phyloP scores from a whole-genome alignment of 2,797 vertebrate genomes.

The Sebastes iracundus region DNA sequence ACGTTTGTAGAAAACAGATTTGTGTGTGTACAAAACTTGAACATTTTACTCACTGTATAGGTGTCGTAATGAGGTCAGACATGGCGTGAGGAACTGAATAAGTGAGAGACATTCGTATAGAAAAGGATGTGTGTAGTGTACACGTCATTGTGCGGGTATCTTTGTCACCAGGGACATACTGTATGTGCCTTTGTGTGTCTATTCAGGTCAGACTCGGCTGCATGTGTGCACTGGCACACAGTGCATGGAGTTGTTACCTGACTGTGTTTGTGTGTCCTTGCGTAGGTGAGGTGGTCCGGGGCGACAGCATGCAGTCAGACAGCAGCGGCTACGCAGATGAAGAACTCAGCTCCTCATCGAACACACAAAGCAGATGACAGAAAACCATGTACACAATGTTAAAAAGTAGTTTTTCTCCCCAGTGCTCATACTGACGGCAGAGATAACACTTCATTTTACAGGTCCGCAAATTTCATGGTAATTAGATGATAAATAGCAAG shows the following conservation, averaged over 20 bases:
- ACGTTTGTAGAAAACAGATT: neutral
- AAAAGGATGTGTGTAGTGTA: neutral
- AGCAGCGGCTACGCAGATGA: constrained; percentile 85
- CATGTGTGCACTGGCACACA: neutral
- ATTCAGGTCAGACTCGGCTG: constrained; percentile 43
- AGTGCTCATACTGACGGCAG: neutral
- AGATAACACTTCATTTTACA: too few species aligned
- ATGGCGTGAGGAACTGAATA: neutral
- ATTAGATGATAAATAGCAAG: too few species aligned
- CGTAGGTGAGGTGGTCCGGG: constrained; percentile 72
- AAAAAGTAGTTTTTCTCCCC: neutral
- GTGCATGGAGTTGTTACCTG: neutral
- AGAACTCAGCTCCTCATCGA: constrained; percentile 53
- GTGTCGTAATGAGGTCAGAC: neutral
- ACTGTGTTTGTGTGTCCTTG: constrained; percentile 25
- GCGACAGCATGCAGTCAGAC: constrained; percentile 79
- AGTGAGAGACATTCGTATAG: neutral
- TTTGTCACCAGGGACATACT: neutral
- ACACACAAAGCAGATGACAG: constrained; percentile 47
- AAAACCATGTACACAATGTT: neutral
- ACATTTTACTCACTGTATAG: neutral
- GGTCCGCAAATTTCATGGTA: too few species aligned
- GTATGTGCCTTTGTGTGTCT: neutral
- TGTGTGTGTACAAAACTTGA: neutral
- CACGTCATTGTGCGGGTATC: constrained; percentile 21